These are phyloP conservation scores for Phymatocera aterrima DNA, from an alignment of 2,888 invertebrate genomes.

Conservation along the genomic window DNA sequence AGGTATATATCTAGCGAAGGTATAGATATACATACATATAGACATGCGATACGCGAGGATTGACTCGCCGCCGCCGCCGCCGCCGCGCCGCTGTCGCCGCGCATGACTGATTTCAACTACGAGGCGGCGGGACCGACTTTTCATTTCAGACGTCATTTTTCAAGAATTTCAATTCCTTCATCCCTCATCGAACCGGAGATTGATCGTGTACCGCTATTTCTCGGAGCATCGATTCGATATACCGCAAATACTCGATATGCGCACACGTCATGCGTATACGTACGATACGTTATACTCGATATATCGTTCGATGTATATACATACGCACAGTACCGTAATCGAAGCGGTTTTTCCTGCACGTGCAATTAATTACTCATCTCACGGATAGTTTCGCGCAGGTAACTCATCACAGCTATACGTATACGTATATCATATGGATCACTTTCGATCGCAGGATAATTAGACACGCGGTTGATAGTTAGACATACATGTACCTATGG, in stretches of 20 bases:
- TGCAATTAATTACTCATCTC: not conserved
- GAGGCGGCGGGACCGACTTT: not conserved
- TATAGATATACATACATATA: not conserved
- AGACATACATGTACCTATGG: not conserved
- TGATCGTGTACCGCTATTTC: slow-evolving; percentile 1
- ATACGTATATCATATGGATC: too few relatives aligned
- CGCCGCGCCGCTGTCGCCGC: slow-evolving; percentile 12
- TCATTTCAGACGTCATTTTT: slow-evolving; percentile 27
- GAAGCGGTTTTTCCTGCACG: not conserved
- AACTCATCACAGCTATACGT: too few relatives aligned
- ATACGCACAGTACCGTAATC: not conserved
- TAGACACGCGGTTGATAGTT: not conserved
- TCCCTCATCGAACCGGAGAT: slow-evolving; percentile 4
- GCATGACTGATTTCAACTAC: slow-evolving; percentile 23
- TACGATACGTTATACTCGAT: too few relatives aligned
- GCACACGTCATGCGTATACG: not conserved
- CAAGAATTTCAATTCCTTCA: slow-evolving; percentile 19
- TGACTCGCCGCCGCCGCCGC: slow-evolving; percentile 32
- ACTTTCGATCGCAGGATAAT: not conserved
- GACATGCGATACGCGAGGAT: not conserved
- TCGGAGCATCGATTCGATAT: not conserved
- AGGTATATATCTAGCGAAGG: not conserved
- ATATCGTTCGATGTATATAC: not conserved
- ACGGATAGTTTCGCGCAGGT: not conserved
- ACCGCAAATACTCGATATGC: too few relatives aligned